Conservation (phyloP, 2,113 vertebrate genomes). For the Lethenteron reissneri region DNA sequence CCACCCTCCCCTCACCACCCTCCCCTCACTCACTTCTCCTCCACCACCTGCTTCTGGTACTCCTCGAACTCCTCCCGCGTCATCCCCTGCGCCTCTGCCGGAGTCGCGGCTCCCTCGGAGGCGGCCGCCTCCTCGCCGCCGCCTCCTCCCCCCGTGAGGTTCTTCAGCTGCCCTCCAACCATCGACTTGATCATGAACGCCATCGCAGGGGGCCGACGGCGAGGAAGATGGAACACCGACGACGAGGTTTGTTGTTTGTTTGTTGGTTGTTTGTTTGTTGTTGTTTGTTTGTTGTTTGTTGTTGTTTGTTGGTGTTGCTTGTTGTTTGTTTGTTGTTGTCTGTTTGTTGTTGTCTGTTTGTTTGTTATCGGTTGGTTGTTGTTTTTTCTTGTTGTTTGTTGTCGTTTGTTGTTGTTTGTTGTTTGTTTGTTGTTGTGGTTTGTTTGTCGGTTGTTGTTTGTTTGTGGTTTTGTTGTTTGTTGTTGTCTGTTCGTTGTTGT, state of each 20-base stretch:
- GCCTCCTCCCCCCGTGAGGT: conserved; percentile 63
- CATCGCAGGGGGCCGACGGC: conserved; percentile 25
- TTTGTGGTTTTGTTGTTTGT: no score
- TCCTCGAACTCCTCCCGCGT: conserved; percentile 84
- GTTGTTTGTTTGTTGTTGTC: no score
- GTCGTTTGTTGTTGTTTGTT: no score
- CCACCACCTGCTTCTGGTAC: conserved; percentile 52
- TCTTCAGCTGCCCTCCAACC: conserved; percentile 89
- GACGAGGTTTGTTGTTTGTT: neutral
- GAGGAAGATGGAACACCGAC: neutral
- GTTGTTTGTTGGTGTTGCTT: no score
- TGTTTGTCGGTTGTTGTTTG: no score
- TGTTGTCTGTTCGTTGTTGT: no score
- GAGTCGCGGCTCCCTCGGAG: conserved; percentile 48
- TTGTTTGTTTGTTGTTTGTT: no score
- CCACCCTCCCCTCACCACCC: neutral
- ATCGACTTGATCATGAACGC: conserved; percentile 93
- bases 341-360: no score
- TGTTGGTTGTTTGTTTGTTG: no score
- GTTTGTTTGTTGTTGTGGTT: no score
- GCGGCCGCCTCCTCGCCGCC: conserved; percentile 46
- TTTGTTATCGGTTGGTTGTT: no score
- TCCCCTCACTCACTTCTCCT: neutral
- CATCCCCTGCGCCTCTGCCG: conserved; percentile 65
- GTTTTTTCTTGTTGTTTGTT: no score